Evolutionary conservation across 2,888 invertebrate genomes (phyloP).

Genomic region (Drosophila colorata): DNA sequence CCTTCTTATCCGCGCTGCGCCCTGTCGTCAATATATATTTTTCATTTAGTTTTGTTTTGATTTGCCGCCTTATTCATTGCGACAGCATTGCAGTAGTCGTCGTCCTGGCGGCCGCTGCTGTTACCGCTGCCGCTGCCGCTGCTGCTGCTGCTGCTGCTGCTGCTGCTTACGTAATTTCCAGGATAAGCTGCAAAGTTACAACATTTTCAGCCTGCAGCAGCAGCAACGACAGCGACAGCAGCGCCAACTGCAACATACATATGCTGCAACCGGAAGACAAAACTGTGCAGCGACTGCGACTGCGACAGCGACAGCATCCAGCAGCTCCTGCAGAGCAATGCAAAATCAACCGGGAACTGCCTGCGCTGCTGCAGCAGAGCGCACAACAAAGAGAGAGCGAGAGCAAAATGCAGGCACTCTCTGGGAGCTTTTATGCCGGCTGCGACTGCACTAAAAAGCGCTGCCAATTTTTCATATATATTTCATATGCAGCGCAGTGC

Average conservation of each 20-base stretch:
- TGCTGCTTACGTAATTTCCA: constrained; percentile 76
- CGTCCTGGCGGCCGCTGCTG: constrained; percentile 56
- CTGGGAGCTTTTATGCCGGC: constrained; percentile 42
- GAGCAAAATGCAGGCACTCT: constrained; percentile 19
- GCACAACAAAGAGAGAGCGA: constrained; percentile 13
- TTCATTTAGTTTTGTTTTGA: constrained; percentile 80
- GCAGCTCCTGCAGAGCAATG: constrained; percentile 59
- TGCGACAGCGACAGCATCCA: constrained; percentile 61
- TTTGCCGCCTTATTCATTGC: constrained; percentile 82
- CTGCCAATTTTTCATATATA: constrained; percentile 6
- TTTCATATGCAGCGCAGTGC: constrained; percentile 32
- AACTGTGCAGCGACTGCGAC: constrained; percentile 50
- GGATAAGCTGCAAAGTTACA: constrained; percentile 81
- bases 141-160: constrained; percentile 56
- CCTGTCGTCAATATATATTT: constrained; percentile 73
- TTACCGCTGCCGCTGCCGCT: constrained; percentile 45
- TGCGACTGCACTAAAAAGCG: constrained; percentile 36
- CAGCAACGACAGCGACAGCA: constrained; percentile 5
- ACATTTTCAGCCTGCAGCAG: constrained; percentile 66
- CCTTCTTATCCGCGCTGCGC: constrained; percentile 31
- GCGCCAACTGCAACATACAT: constrained; percentile 59
- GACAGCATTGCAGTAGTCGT: constrained; percentile 80
- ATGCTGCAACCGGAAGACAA: constrained; percentile 62
- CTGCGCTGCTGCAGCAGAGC: constrained; percentile 29
- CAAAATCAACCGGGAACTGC: constrained; percentile 49